Conservation (phyloP, 1,140 invertebrate genomes). For the Trichomalopsis sarcophagae region DNA sequence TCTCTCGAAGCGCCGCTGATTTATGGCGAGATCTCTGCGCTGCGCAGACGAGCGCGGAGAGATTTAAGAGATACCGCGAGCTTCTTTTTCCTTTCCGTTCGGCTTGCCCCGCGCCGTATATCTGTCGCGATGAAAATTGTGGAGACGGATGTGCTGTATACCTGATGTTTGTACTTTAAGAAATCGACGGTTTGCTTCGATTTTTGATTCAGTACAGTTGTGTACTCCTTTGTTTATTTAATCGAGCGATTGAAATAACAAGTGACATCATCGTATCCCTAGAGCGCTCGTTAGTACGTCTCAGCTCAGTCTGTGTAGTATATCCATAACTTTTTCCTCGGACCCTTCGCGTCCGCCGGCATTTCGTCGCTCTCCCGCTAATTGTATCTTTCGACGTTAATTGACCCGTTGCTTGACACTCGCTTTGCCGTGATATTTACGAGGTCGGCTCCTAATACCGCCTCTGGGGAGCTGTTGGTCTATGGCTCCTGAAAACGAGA, state of each 20-base stretch:
- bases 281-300: not conserved
- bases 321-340: not conserved
- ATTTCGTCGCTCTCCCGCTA: conserved; percentile 46
- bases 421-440: conserved; percentile 58
- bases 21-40: conserved; percentile 61
- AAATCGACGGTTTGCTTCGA: not conserved
- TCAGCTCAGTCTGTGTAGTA: too few species aligned
- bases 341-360: conserved; percentile 3
- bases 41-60: not conserved
- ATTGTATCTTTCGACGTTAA: conserved; percentile 65
- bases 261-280: not conserved
- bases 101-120: conserved; percentile 5
- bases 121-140: conserved; percentile 5
- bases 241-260: too few species aligned
- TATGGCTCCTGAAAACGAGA: conserved; percentile 35
- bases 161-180: not conserved
- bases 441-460: conserved; percentile 50
- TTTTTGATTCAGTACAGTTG: not conserved
- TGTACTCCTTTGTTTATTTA: not conserved
- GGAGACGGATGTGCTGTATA: conserved; percentile 12
- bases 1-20: conserved; percentile 64
- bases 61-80: conserved; percentile 41
- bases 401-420: conserved; percentile 59
- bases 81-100: conserved; percentile 32
- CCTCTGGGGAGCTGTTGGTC: conserved; percentile 51